Evolutionary conservation across 1,140 invertebrate genomes (phyloP).

Genomic region (Dinoponera quadriceps): DNA sequence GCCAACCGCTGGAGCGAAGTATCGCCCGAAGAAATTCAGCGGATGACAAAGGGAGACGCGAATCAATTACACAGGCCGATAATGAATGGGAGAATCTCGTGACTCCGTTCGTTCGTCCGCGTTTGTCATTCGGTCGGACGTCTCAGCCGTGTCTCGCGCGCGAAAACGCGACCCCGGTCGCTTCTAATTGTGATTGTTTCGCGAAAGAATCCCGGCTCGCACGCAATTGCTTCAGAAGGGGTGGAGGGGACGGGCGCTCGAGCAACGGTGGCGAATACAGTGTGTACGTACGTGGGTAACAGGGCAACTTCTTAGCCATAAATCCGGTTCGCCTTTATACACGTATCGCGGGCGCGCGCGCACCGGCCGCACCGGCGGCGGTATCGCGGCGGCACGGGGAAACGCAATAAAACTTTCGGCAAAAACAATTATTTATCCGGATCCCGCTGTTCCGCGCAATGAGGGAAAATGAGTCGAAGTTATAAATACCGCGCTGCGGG

Average conservation of each 20-base stretch:
- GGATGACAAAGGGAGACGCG: too few relatives aligned
- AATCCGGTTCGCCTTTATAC: constrained; percentile 39
- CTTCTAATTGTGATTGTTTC: constrained; percentile 27
- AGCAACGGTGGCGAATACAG: constrained; percentile 1
- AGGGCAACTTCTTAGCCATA: constrained; percentile 51
- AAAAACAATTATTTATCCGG: constrained; percentile 75
- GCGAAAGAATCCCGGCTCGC: constrained; percentile 37
- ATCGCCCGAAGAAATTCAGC: too few relatives aligned
- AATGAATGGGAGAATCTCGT: not conserved
- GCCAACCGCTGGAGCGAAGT: too few relatives aligned
- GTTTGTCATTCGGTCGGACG: not conserved
- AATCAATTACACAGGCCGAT: too few relatives aligned
- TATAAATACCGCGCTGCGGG: constrained; percentile 71
- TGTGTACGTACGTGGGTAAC: too few relatives aligned
- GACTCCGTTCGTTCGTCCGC: not conserved
- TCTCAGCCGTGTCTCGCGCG: not conserved
- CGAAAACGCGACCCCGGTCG: not conserved
- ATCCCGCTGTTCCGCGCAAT: constrained; percentile 68
- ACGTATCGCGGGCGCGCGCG: constrained; percentile 26
- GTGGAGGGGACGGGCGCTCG: constrained; percentile 21
- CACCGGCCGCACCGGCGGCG: not conserved
- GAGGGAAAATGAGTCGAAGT: constrained; percentile 75
- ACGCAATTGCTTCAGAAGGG: constrained; percentile 37
- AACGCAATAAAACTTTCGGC: constrained; percentile 70
- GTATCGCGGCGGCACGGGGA: not conserved